Percentiles rank a stretch among this genome's conserved stretches.
phyloP scores from a whole-genome alignment of 2,888 invertebrate species.

The Galerucella nymphaeae region DNA sequence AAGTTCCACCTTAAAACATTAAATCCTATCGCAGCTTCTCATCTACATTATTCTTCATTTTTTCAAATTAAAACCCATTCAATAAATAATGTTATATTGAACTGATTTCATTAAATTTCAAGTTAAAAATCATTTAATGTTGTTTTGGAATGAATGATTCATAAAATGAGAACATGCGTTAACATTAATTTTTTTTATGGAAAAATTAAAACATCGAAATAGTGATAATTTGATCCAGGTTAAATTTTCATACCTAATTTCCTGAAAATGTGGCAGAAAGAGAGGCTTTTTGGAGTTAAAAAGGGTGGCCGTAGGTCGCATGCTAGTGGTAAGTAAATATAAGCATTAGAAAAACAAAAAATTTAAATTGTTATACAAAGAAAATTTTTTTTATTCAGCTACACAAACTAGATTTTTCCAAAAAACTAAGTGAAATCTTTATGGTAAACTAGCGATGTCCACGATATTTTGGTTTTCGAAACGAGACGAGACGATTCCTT shows the following conservation, averaged over 20 bases:
- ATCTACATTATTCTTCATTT: no score
- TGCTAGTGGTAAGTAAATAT: constrained; percentile 51
- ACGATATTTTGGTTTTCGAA: no score
- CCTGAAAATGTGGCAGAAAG: constrained; percentile 59
- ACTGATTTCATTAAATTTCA: not conserved
- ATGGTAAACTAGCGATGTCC: no score
- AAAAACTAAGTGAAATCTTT: no score
- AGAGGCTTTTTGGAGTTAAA: constrained; percentile 59
- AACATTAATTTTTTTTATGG: not conserved
- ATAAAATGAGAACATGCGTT: constrained; percentile 20
- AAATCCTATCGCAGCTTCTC: no score
- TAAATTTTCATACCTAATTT: constrained; percentile 57
- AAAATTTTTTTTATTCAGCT: not conserved
- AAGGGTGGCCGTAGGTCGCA: constrained; percentile 56
- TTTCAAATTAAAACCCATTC: no score
- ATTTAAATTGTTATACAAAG: not conserved
- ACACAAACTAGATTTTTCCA: not conserved
- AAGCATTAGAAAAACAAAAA: constrained; percentile 42
- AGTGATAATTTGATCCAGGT: constrained; percentile 27
- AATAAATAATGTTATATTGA: no score
- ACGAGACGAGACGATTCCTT: no score
- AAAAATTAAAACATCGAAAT: constrained; percentile 24
- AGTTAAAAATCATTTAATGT: not conserved
- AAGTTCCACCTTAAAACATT: no score
- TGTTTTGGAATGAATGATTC: constrained; percentile 10